These are phyloP conservation scores for Thaumatotibia leucotreta DNA, from an alignment of 1,140 invertebrate genomes.

Conservation along the genomic window DNA sequence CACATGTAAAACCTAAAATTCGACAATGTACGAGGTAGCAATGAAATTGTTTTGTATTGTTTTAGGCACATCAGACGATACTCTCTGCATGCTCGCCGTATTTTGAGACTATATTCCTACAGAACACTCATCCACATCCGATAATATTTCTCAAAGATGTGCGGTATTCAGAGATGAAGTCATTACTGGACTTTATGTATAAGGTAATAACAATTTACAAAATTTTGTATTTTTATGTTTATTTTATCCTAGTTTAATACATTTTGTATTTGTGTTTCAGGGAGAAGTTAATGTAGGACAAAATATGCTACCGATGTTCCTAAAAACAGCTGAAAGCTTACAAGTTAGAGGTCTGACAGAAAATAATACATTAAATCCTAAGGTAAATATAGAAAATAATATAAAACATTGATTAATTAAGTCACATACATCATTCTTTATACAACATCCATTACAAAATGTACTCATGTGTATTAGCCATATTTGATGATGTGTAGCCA, in stretches of 20 bases:
- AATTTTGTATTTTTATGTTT: neutral
- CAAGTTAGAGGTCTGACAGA: conserved; percentile 93
- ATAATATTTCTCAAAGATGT: conserved; percentile 95
- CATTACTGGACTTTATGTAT: conserved; percentile 93
- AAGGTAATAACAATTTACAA: conserved; percentile 71
- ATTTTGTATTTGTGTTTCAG: conserved; percentile 42
- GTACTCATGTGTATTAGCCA: neutral
- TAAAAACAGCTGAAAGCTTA: conserved; percentile 93
- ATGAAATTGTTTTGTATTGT: conserved; percentile 33
- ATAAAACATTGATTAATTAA: no score
- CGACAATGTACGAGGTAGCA: neutral
- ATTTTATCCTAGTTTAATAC: conserved; percentile 3
- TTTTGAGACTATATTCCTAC: conserved; percentile 94
- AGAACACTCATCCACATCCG: conserved; percentile 93
- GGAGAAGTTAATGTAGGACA: conserved; percentile 93
- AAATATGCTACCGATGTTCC: conserved; percentile 90
- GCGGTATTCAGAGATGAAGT: conserved; percentile 90
- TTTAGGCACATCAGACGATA: conserved; percentile 92
- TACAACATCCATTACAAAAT: no score
- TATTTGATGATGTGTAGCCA: neutral
- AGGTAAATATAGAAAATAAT: conserved; percentile 62
- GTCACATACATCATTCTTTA: no score
- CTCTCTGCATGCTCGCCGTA: conserved; percentile 96
- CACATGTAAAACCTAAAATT: neutral
- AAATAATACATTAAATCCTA: conserved; percentile 84